These are phyloP conservation scores for Tetramorium parvispinum DNA, from an alignment of 1,140 invertebrate species.

Conservation along the genomic window DNA sequence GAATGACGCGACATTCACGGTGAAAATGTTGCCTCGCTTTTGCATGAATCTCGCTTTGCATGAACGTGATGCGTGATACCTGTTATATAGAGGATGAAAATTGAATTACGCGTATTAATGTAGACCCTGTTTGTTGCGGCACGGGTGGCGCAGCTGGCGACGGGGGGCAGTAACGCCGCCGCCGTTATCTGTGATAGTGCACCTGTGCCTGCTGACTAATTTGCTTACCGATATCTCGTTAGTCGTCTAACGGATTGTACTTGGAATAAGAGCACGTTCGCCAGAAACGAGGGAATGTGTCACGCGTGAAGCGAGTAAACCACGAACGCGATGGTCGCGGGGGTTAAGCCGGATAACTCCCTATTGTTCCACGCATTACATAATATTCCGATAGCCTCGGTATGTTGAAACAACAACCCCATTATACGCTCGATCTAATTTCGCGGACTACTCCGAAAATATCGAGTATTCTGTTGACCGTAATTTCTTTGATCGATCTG, in stretches of 20 bases:
- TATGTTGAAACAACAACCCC: background rate
- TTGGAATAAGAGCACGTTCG: conserved; percentile 5
- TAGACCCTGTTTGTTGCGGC: conserved; percentile 74
- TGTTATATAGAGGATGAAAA: conserved; percentile 78
- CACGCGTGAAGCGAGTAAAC: background rate
- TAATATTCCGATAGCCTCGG: background rate
- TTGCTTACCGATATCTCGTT: conserved; percentile 81
- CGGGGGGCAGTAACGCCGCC: background rate
- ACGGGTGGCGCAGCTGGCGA: background rate
- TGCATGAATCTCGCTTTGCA: no score
- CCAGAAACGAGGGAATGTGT: conserved; percentile 8
- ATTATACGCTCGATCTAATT: background rate
- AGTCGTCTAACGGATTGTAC: conserved; percentile 63
- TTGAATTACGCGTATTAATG: conserved; percentile 81
- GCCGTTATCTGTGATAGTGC: conserved; percentile 25
- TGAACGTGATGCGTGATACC: background rate
- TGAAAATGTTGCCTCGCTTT: background rate
- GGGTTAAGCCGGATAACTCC: conserved; percentile 8
- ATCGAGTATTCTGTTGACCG: background rate
- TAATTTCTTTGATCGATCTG: background rate
- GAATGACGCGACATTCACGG: background rate
- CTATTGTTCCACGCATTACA: background rate
- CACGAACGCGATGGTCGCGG: background rate
- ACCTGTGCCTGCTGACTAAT: conserved; percentile 69
- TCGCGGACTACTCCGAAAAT: background rate